These are phyloP conservation scores for Alaudala cheleensis DNA, from an alignment of 2,113 vertebrate species.

Conservation along the genomic window DNA sequence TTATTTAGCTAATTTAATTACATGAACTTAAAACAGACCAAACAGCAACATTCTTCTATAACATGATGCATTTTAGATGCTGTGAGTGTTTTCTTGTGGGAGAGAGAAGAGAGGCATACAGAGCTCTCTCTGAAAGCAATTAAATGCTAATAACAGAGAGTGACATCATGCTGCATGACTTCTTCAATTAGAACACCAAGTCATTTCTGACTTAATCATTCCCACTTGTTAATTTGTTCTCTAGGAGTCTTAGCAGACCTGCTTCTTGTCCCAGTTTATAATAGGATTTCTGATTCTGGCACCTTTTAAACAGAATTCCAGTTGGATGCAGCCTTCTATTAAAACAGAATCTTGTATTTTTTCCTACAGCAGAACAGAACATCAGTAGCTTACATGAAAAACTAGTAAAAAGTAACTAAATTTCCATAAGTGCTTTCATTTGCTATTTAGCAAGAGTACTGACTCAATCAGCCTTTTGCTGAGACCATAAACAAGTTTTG, in stretches of 20 bases:
- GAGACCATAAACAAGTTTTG: neutral
- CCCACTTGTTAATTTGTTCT: slow-evolving; percentile 69
- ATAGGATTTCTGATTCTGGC: slow-evolving; percentile 27
- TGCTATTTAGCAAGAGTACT: neutral
- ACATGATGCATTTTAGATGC: slow-evolving; percentile 52
- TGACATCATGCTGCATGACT: slow-evolving; percentile 67
- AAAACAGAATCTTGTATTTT: neutral
- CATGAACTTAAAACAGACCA: slow-evolving; percentile 65
- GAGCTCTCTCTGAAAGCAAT: slow-evolving; percentile 64
- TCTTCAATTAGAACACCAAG: slow-evolving; percentile 68
- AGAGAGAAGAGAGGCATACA: slow-evolving; percentile 27
- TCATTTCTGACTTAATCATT: slow-evolving; percentile 66
- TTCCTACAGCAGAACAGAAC: neutral
- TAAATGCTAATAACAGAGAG: slow-evolving; percentile 63
- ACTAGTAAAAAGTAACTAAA: neutral
- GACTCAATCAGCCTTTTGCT: neutral
- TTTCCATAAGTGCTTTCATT: neutral
- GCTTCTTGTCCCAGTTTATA: slow-evolving; percentile 9
- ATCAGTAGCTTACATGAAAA: neutral
- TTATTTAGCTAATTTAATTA: slow-evolving; percentile 70
- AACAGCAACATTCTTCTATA: slow-evolving; percentile 55
- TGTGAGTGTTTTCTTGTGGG: slow-evolving; percentile 49
- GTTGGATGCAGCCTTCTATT: neutral
- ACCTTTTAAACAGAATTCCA: slow-evolving; percentile 39
- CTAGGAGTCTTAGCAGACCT: slow-evolving; percentile 47